Percentiles rank a stretch among this genome's conserved stretches.
phyloP scores from a whole-genome alignment of 1,140 invertebrate genomes.

The Drosophila parabipectinata region DNA sequence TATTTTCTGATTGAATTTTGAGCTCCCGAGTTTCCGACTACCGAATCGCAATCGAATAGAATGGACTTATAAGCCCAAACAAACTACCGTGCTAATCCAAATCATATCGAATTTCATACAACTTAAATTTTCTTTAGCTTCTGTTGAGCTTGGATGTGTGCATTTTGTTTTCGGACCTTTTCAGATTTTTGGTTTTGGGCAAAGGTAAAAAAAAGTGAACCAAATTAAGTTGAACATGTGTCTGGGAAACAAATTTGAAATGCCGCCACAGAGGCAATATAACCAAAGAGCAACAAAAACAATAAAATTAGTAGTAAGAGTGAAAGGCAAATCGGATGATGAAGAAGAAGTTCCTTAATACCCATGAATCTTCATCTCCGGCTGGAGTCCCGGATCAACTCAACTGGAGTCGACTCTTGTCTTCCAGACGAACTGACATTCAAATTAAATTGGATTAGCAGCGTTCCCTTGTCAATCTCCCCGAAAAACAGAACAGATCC shows the following conservation, averaged over 20 bases:
- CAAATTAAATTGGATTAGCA: conserved; percentile 84
- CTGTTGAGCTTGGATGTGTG: conserved; percentile 45
- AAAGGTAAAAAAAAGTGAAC: conserved; percentile 47
- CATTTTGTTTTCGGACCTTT: conserved; percentile 2
- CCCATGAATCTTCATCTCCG: conserved; percentile 64
- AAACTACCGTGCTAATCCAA: conserved; percentile 41
- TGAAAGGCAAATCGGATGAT: conserved; percentile 76
- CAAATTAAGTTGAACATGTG: conserved; percentile 75
- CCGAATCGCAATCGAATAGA: conserved; percentile 16
- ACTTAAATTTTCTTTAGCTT: conserved; percentile 57
- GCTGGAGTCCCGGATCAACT: conserved; percentile 36
- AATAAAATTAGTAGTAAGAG: conserved; percentile 70
- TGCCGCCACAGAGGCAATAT: conserved; percentile 38
- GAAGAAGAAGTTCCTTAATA: conserved; percentile 63
- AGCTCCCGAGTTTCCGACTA: conserved; percentile 1
- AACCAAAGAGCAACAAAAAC: conserved; percentile 10
- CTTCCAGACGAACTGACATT: conserved; percentile 83
- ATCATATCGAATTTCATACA: conserved; percentile 68
- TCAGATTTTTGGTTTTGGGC: conserved; percentile 19
- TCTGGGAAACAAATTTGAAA: conserved; percentile 59
- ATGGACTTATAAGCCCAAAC: conserved; percentile 27
- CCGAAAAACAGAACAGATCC: conserved; percentile 39
- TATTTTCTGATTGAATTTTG: neutral
- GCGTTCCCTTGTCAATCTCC: conserved; percentile 82
- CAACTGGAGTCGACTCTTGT: conserved; percentile 56